phyloP scores from a whole-genome alignment of 1,140 invertebrate species.

The Oedothorax gibbosus region DNA sequence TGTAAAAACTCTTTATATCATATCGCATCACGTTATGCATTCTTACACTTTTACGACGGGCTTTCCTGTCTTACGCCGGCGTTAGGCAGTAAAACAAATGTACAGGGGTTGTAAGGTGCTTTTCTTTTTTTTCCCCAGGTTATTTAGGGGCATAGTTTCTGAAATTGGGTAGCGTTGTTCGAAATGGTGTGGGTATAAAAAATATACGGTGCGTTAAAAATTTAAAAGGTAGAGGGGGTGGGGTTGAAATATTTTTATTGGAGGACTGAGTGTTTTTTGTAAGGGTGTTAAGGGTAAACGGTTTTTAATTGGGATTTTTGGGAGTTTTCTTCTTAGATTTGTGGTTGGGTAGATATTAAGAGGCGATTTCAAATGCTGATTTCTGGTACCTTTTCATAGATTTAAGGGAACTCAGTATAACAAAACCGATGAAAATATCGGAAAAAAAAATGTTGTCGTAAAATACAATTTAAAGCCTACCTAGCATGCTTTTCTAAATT shows the following conservation, averaged over 20 bases:
- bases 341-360: too few relatives aligned
- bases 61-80: background rate
- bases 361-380: too few relatives aligned
- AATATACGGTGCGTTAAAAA: constrained; percentile 1
- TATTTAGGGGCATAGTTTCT: constrained; percentile 43
- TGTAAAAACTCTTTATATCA: too few relatives aligned
- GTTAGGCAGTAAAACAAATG: background rate
- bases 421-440: too few relatives aligned
- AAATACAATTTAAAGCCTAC: too few relatives aligned
- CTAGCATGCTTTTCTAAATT: too few relatives aligned
- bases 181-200: background rate
- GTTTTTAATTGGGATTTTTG: constrained; percentile 19
- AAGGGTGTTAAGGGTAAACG: constrained; percentile 13
- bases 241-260: background rate
- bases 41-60: constrained; percentile 7
- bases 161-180: background rate
- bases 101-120: background rate
- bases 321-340: background rate
- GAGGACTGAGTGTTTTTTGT: background rate
- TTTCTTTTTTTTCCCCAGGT: background rate
- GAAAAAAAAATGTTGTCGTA: too few relatives aligned
- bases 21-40: background rate
- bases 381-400: too few relatives aligned
- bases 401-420: too few relatives aligned
- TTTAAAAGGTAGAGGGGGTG: background rate